Evolutionary conservation across 2,113 vertebrate genomes (phyloP).

Genomic region (Condylura cristata): DNA sequence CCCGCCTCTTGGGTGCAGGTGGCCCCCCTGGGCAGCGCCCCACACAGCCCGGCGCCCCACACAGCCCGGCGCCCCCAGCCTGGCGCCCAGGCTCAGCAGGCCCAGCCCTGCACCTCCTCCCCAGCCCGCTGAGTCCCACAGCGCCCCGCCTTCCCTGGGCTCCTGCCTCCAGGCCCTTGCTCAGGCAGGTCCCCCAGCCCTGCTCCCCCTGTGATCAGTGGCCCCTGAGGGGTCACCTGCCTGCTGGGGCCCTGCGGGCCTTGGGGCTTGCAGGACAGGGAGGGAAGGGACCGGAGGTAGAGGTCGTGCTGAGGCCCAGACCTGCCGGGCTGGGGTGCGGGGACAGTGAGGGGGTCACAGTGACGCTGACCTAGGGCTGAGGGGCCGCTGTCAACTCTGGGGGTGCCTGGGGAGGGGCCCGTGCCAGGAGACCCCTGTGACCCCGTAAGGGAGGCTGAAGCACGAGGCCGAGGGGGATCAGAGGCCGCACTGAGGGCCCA

Average conservation of each 20-base stretch:
- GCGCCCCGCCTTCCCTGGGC: accelerated
- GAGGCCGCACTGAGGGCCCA: background rate
- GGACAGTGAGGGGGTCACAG: background rate
- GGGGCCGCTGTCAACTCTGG: background rate
- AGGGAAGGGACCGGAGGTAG: background rate
- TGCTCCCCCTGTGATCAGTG: accelerated
- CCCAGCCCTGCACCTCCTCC: background rate
- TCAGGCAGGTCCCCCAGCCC: background rate
- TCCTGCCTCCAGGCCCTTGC: background rate
- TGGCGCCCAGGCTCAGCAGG: too few species aligned
- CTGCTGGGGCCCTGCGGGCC: background rate
- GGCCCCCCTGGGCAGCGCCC: too few species aligned
- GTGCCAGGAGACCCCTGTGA: background rate
- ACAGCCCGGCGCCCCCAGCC: too few species aligned
- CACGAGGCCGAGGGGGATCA: accelerated
- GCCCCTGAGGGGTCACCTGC: too few species aligned
- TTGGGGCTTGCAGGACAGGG: background rate
- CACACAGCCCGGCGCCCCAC: too few species aligned
- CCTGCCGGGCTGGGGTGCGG: accelerated
- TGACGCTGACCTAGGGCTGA: background rate
- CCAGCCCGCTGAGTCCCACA: accelerated
- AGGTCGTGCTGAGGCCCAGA: background rate
- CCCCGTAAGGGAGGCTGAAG: background rate
- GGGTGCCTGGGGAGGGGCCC: background rate
- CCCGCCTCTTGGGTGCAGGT: background rate